These are phyloP conservation scores for Actinopyga echinites DNA, from an alignment of 53 echinoderm and acorn worm species.

Conservation along the genomic window DNA sequence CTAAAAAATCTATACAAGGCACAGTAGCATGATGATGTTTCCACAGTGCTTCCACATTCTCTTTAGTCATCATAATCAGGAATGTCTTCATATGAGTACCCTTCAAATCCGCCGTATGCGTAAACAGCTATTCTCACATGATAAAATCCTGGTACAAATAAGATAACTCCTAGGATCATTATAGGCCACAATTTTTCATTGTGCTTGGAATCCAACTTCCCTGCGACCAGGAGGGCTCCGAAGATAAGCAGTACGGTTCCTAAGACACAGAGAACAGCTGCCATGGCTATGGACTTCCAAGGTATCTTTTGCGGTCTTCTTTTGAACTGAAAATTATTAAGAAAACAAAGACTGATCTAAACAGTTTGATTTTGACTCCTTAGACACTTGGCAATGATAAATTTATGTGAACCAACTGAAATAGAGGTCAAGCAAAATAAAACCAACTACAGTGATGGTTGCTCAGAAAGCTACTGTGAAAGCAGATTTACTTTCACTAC, in stretches of 20 bases:
- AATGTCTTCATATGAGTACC: slow-evolving; percentile 95
- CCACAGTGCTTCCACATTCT: not conserved
- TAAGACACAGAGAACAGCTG: slow-evolving; percentile 71
- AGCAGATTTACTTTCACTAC: too few relatives aligned
- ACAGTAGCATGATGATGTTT: not conserved
- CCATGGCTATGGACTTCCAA: slow-evolving; percentile 78
- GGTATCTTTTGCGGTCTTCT: slow-evolving; percentile 78
- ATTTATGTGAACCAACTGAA: too few relatives aligned
- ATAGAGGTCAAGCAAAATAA: too few relatives aligned
- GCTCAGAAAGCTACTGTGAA: too few relatives aligned
- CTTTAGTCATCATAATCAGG: slow-evolving; percentile 94
- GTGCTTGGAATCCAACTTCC: slow-evolving; percentile 67
- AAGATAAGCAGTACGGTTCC: slow-evolving; percentile 70
- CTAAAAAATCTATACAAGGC: not conserved
- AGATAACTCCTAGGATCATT: slow-evolving; percentile 72
- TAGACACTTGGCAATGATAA: too few relatives aligned
- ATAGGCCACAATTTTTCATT: slow-evolving; percentile 88
- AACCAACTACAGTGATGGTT: too few relatives aligned
- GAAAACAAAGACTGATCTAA: not conserved
- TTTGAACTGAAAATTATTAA: slow-evolving; percentile 51
- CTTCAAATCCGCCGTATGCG: slow-evolving; percentile 84
- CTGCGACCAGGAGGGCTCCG: slow-evolving; percentile 73
- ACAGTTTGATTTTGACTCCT: not conserved
- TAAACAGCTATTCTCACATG: slow-evolving; percentile 92
- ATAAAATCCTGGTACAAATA: slow-evolving; percentile 90